A percentile compares a stretch with the other conserved stretches of the same genome.
phyloP scores from a whole-genome alignment of 2,113 vertebrate species.

The Sphaerodactylus townsendi region DNA sequence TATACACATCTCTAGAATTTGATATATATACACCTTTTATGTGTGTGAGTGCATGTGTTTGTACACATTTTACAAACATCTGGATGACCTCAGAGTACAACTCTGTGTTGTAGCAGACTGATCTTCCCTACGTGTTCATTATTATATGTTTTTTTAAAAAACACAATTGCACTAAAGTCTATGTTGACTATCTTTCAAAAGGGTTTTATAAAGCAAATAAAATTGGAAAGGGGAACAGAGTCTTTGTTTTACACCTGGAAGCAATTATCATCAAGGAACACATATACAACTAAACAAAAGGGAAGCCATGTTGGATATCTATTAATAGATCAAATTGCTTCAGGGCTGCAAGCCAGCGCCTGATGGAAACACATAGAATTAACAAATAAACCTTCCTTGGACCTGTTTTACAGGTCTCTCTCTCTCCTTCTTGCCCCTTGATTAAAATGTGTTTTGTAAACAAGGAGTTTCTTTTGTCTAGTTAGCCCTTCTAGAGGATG shows the following conservation, averaged over 20 bases:
- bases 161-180: not conserved
- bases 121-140: not conserved
- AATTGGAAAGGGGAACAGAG: not conserved
- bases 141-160: too few species aligned
- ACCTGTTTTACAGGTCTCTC: not conserved
- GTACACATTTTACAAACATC: not conserved
- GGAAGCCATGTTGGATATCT: not conserved
- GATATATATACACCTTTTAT: too few species aligned
- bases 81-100: not conserved
- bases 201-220: not conserved
- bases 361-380: not conserved
- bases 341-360: not conserved
- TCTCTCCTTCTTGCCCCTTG: not conserved
- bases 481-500: not conserved
- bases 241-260: not conserved
- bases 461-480: not conserved
- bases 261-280: not conserved
- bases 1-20: too few species aligned
- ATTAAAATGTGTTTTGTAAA: not conserved
- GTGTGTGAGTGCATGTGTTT: not conserved
- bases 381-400: not conserved
- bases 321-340: not conserved
- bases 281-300: not conserved
- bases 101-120: too few species aligned
- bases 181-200: not conserved